Evolutionary conservation across 2,888 invertebrate species (phyloP), one percentile per base, ranked within the genome.

Genomic region (Ornithoptera alexandrae): DNA sequence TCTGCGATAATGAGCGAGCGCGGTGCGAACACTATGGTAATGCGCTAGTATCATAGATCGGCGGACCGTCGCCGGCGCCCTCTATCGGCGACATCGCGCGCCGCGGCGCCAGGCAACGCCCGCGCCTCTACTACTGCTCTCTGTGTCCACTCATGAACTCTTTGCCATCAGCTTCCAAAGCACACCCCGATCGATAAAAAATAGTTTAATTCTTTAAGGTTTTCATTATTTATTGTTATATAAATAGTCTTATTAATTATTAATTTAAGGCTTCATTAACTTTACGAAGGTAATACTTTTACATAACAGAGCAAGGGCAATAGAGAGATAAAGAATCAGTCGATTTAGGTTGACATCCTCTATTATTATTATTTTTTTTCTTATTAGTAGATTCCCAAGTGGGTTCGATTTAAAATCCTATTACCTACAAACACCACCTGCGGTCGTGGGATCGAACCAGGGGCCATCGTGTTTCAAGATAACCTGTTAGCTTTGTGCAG

Each of bases 11-110:
- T 78, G 79, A 79, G 81, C 63, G 59, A 71, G 72, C 78, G 76
- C 79, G 79, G 83, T 79, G 82, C 82, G 84, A 83, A 84, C 82
- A 78, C 82, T 88, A 90, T 92, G 89, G 85, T 89, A 92, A 91
- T 92, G 82, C 78, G 73, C 74, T 71, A 72, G 75, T 79, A 79
- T 78, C 78, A 84, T 80, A 81, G 83, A 88, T 89, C 89, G 85
- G 80, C 84, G 81, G 81, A 84, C 78, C 84, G 82, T 78, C 70
- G 72, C 67, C 78, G 82, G 79, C 84, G 82, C 81, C 82, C 83
- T 80, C 80, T 87, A 88, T 88, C 88, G 83, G 78, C 80, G 78
- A 73, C 85, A 90, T 90, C 90, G 83, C 82, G 75, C 74, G 75
- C 76, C 78, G 77, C 81, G 84, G 87, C 88, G 89, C 87, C 87